Evolutionary conservation across 1,140 invertebrate genomes (phyloP), one percentile per base, ranked within the genome.

Genomic region (Panulirus ornatus): DNA sequence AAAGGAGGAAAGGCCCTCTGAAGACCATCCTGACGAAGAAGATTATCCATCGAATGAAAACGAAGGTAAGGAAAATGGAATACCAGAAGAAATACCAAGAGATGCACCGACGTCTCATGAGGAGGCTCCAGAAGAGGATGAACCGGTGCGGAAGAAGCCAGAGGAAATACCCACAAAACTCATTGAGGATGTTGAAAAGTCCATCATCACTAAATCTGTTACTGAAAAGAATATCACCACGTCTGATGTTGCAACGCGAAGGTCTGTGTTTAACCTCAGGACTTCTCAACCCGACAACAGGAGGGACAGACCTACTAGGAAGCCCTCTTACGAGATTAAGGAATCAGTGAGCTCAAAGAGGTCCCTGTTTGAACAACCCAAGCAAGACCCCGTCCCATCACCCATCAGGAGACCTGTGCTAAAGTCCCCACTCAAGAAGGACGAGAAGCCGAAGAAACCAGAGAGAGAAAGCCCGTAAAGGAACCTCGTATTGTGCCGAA

Each of bases 401-500:
- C 88, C 88, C 36, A 51, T 85, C 2, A 44, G 83, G 14, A 51
- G 82, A n/a, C 88, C 88, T 34, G 14, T 79, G 16, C 44, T 40
- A 22, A 81, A 73, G 34, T 36, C 44, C 22, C 11, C 79, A 66
- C 22, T 34, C 79, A 83, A 83, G 79, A 36, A 36, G 30, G 76
- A 79, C 11, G 47, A 88, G 14, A 70, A 30, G 1, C 76, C 83
- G 30, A 34, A 85, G 58, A 47, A 70, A 63, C 86, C 75, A 79
- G 70, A 51, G 85, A 81, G 16, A 36, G 75, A 19, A 76, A 88
- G 36, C 91, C 91, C n/a, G 91, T 90, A 1, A 90, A 90, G 44
- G 92, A 92, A 66, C 92, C 92, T 19, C 2, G 86, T 34, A 90
- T 91, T 70, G 90, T 89, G 36, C 90, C 86, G 16, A 89, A 85